Evolutionary conservation across 2,113 vertebrate species (phyloP).

Genomic region (Capricornis sumatraensis): DNA sequence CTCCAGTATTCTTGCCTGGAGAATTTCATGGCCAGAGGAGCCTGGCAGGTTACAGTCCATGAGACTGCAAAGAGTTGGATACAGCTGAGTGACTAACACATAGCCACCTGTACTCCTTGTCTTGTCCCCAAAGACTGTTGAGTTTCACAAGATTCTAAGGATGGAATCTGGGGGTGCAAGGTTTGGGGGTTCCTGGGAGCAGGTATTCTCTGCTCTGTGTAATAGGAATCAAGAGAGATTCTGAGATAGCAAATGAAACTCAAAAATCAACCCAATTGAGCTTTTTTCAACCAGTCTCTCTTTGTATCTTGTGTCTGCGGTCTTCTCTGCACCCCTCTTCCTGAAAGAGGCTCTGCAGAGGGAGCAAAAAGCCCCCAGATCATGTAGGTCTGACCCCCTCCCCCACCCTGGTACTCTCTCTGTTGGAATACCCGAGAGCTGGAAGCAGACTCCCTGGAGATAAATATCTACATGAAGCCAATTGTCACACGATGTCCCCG

Average conservation of each 20-base stretch:
- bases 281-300: not conserved
- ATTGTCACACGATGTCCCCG: not conserved
- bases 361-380: not conserved
- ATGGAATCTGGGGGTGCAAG: not conserved
- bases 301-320: not conserved
- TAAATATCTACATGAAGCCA: not conserved
- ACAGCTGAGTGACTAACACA: not conserved
- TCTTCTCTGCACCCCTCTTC: not conserved
- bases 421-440: not conserved
- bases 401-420: rapidly evolving
- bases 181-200: not conserved
- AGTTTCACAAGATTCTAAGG: not conserved
- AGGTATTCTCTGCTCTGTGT: not conserved
- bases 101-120: rapidly evolving
- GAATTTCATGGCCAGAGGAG: not conserved
- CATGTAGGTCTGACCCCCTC: not conserved
- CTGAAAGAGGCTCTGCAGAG: no score
- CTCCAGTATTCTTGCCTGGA: not conserved
- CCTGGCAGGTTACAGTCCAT: not conserved
- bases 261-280: rapidly evolving
- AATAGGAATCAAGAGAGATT: not conserved
- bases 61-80: not conserved
- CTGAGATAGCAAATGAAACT: not conserved
- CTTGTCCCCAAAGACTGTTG: rapidly evolving
- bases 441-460: not conserved